Evolutionary conservation across 2,888 invertebrate genomes (phyloP).

Genomic region (Acanthosepion esculentum): DNA sequence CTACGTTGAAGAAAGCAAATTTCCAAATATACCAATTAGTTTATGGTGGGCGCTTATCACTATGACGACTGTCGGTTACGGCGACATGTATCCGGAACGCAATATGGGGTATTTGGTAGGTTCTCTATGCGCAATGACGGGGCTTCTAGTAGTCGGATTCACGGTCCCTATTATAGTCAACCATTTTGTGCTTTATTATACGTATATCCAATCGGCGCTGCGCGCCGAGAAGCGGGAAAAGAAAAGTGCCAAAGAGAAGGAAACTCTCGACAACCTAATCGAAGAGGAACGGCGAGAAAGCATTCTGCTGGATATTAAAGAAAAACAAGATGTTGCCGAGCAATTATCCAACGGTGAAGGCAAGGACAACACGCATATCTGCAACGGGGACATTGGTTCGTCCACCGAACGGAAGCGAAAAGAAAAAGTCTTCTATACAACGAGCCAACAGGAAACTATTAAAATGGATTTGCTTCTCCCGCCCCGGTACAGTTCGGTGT

Average conservation of each 20-base stretch:
- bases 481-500: background rate
- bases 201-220: slow-evolving; percentile 62
- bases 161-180: slow-evolving; percentile 71
- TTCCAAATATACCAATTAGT: slow-evolving; percentile 66
- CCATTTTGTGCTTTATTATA: slow-evolving; percentile 70
- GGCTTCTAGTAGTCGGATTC: slow-evolving; percentile 68
- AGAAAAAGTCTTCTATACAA: background rate
- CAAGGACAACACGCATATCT: background rate
- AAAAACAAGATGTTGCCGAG: background rate
- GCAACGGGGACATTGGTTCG: background rate
- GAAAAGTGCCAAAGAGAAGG: slow-evolving; percentile 36
- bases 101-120: slow-evolving; percentile 66
- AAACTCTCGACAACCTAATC: background rate
- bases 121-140: slow-evolving; percentile 65
- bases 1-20: slow-evolving; percentile 65
- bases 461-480: background rate
- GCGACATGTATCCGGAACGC: slow-evolving; percentile 68
- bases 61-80: slow-evolving; percentile 73
- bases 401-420: background rate
- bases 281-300: background rate
- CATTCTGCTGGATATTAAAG: background rate
- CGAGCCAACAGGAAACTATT: background rate
- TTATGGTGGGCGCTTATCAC: slow-evolving; percentile 73
- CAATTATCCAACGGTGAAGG: background rate
- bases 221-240: slow-evolving; percentile 50